Evolutionary conservation across 35 echinoderm and acorn worm species (phyloP).

Genomic region (Apostichopus parvimensis): DNA sequence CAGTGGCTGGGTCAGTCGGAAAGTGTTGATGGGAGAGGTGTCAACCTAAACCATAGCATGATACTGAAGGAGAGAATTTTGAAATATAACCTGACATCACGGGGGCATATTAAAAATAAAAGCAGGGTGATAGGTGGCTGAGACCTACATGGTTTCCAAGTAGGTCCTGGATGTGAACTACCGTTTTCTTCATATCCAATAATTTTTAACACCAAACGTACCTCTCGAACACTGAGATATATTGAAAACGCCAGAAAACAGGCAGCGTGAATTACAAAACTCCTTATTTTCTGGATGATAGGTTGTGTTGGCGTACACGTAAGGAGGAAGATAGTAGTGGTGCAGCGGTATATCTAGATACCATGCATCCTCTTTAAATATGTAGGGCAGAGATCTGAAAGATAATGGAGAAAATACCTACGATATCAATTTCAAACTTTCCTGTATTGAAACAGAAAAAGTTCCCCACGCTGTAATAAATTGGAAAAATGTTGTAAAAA

Average conservation of each 20-base stretch:
- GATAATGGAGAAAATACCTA: not conserved
- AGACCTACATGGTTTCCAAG: not conserved
- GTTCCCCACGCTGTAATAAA: too few species aligned
- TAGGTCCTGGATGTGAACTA: not conserved
- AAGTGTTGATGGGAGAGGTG: too few species aligned
- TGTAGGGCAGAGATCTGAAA: conserved; percentile 62
- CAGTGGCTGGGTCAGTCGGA: too few species aligned
- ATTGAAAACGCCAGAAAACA: conserved; percentile 53
- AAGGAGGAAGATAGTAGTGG: conserved; percentile 18
- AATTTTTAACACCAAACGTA: not conserved
- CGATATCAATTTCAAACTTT: not conserved
- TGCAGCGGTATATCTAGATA: conserved; percentile 33
- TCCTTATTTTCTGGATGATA: conserved; percentile 52
- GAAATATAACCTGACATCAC: too few species aligned
- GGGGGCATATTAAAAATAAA: too few species aligned
- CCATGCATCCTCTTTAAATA: conserved; percentile 28
- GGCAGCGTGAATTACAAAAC: conserved; percentile 42
- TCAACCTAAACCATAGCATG: too few species aligned
- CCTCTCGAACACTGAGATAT: conserved; percentile 43
- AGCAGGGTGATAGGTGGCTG: too few species aligned
- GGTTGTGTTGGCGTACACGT: conserved; percentile 50
- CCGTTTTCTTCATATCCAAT: not conserved
- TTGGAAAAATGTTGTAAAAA: too few species aligned
- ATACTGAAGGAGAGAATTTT: too few species aligned
- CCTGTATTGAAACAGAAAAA: not conserved